These are phyloP conservation scores for Montifringilla adamsi DNA, from an alignment of 2,113 vertebrate species.

Conservation along the genomic window DNA sequence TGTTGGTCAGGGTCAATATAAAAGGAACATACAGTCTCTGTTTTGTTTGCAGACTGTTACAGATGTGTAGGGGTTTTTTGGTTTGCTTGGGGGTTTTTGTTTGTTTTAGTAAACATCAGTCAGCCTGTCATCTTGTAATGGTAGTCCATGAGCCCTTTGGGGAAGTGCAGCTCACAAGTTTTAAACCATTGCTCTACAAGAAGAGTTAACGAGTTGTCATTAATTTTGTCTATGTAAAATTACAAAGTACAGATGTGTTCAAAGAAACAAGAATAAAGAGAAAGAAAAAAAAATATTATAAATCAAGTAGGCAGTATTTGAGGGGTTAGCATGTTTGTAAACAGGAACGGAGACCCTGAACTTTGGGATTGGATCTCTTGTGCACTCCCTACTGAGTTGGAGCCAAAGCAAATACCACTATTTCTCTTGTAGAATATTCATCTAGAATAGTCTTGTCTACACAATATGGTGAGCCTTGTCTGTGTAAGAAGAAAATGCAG, in stretches of 20 bases:
- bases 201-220: neutral
- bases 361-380: neutral
- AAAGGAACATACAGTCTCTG: neutral
- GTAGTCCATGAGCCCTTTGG: neutral
- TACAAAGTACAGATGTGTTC: neutral
- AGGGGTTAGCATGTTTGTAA: neutral
- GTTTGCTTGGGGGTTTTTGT: neutral
- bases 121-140: neutral
- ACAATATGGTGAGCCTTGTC: neutral
- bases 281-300: neutral
- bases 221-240: neutral
- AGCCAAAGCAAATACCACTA: neutral
- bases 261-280: neutral
- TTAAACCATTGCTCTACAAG: neutral
- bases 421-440: neutral
- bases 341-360: neutral
- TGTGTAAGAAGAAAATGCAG: neutral
- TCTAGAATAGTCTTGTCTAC: neutral
- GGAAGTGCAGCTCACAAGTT: neutral
- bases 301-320: neutral
- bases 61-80: neutral
- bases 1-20: neutral
- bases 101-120: neutral
- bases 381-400: neutral
- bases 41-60: neutral